Evolutionary conservation across 2,113 vertebrate species (phyloP).

Genomic region (Ictalurus punctatus): DNA sequence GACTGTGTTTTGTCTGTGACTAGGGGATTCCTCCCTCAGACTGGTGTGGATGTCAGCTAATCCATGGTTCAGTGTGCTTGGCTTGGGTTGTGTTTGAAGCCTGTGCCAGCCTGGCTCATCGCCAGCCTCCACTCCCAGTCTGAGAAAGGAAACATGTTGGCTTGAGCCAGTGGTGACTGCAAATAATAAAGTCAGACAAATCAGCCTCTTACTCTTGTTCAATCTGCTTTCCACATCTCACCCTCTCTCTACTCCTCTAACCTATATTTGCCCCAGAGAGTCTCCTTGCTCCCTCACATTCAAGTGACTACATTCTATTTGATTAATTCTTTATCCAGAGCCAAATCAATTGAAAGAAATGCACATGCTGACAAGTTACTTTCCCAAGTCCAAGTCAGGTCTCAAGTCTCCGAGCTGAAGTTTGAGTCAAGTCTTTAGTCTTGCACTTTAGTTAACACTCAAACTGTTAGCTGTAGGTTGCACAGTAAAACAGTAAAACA

Average conservation of each 20-base stretch:
- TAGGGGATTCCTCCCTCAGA: constrained; percentile 29
- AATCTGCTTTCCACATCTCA: constrained; percentile 55
- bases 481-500: neutral
- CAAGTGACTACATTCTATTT: constrained; percentile 51
- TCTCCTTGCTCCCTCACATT: constrained; percentile 50
- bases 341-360: constrained; percentile 31
- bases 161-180: constrained; percentile 65
- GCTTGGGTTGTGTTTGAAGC: constrained; percentile 69
- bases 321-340: constrained; percentile 46
- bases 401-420: neutral
- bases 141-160: constrained; percentile 56
- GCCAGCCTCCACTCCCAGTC: constrained; percentile 56
- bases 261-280: constrained; percentile 57
- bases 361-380: constrained; percentile 23
- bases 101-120: constrained; percentile 67
- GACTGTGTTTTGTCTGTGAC: constrained; percentile 57
- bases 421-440: neutral
- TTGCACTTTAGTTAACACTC: neutral
- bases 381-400: neutral
- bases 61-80: constrained; percentile 54
- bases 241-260: constrained; percentile 57
- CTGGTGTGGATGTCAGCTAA: constrained; percentile 65
- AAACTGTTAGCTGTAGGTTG: neutral
- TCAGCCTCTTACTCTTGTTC: constrained; percentile 65
- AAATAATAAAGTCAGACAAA: constrained; percentile 65